Evolutionary conservation across 2,888 invertebrate species (phyloP).

Genomic region (Scrobipalpa atriplicella): DNA sequence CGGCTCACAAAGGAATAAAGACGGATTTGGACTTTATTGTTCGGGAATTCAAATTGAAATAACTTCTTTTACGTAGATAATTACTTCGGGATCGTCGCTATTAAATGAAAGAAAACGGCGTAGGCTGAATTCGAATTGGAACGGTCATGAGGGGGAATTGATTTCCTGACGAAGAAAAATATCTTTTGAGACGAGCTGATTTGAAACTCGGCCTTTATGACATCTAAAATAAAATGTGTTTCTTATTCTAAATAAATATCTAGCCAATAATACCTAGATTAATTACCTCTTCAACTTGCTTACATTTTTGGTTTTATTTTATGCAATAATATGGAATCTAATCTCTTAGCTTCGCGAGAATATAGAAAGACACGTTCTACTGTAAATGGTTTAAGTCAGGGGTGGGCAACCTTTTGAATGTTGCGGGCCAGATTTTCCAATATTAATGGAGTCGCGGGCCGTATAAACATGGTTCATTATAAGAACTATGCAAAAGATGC

Average conservation of each 20-base stretch:
- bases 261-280: too few relatives aligned
- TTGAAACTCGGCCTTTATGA: background rate
- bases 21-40: slow-evolving; percentile 25
- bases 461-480: too few relatives aligned
- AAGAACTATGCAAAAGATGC: too few relatives aligned
- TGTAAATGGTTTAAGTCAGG: too few relatives aligned
- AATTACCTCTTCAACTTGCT: background rate
- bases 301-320: background rate
- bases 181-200: slow-evolving; percentile 41
- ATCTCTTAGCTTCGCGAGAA: too few relatives aligned
- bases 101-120: slow-evolving; percentile 38
- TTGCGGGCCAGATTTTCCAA: too few relatives aligned
- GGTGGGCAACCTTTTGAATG: too few relatives aligned
- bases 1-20: slow-evolving; percentile 28
- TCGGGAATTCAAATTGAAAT: slow-evolving; percentile 31
- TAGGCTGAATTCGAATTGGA: slow-evolving; percentile 49
- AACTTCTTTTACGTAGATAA: slow-evolving; percentile 42
- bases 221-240: background rate
- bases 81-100: slow-evolving; percentile 36
- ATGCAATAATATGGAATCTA: background rate
- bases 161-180: slow-evolving; percentile 49
- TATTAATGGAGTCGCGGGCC: too few relatives aligned
- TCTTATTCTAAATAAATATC: background rate
- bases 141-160: slow-evolving; percentile 51
- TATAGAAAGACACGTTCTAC: too few relatives aligned